These are phyloP conservation scores for Apamea anceps DNA, from an alignment of 2,888 invertebrate genomes.

Conservation along the genomic window DNA sequence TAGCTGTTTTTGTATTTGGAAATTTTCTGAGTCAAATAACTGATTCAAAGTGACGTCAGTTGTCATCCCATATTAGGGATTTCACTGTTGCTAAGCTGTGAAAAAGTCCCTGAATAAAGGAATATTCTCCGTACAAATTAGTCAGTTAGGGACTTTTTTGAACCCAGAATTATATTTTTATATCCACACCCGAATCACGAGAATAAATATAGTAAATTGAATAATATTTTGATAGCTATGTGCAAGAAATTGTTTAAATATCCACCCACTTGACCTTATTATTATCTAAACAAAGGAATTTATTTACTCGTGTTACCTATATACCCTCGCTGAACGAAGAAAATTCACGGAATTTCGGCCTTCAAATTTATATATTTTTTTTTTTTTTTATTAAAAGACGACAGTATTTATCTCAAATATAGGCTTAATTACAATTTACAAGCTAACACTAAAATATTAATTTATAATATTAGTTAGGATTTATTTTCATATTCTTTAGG, in stretches of 20 bases:
- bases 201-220: background rate
- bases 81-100: slow-evolving; percentile 7
- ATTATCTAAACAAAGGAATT: background rate
- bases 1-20: background rate
- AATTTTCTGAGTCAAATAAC: background rate
- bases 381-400: no score
- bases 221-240: slow-evolving; percentile 10
- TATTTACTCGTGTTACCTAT: background rate
- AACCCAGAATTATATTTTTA: background rate
- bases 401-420: no score
- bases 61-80: slow-evolving; percentile 24
- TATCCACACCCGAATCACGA: background rate
- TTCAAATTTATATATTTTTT: no score
- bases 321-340: background rate
- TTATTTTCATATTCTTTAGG: background rate
- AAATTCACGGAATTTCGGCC: background rate
- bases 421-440: no score
- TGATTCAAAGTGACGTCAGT: slow-evolving; percentile 5
- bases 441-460: no score
- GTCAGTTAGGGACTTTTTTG: background rate
- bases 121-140: slow-evolving; percentile 23
- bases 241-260: slow-evolving; percentile 5
- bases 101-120: slow-evolving; percentile 4
- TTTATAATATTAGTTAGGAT: background rate
- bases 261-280: background rate